phyloP scores from a whole-genome alignment of 2,113 vertebrate genomes.

The Ivindomyrus marchei region DNA sequence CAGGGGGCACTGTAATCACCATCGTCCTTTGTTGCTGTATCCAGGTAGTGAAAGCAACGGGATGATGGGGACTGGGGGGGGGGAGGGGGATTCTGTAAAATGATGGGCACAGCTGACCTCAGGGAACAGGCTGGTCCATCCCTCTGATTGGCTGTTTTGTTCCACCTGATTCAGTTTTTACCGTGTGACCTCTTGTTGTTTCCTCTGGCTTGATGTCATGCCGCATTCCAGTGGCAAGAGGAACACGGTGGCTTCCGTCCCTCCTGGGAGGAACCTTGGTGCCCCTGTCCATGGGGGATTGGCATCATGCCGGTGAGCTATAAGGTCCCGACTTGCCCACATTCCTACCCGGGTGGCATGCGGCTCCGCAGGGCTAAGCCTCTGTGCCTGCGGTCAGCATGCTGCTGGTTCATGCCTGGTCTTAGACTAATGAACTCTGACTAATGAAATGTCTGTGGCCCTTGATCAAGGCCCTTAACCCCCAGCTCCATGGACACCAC shows the following conservation, averaged over 20 bases:
- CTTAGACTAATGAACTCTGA: not conserved
- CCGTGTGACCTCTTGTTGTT: not conserved
- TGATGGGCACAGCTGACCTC: not conserved
- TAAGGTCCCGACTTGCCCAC: not conserved
- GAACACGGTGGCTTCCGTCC: not conserved
- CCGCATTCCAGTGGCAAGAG: not conserved
- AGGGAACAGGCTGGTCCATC: not conserved
- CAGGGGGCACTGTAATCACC: constrained; percentile 31
- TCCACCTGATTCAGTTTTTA: not conserved
- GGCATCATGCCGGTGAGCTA: not conserved
- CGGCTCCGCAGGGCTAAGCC: not conserved
- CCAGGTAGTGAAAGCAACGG: not conserved
- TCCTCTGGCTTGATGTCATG: not conserved
- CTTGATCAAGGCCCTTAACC: not conserved
- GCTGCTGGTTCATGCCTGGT: not conserved
- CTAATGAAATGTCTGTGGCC: not conserved
- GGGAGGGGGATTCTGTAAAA: too few relatives aligned
- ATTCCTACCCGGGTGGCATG: not conserved
- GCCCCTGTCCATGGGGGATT: not conserved
- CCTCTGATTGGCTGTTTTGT: not conserved
- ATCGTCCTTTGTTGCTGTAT: not conserved
- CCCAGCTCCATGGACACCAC: not conserved
- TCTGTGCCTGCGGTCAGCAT: not conserved
- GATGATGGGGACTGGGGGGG: not conserved
- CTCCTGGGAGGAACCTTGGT: not conserved